Evolutionary conservation across 2,797 vertebrate species (phyloP).

Genomic region (Falco cherrug): DNA sequence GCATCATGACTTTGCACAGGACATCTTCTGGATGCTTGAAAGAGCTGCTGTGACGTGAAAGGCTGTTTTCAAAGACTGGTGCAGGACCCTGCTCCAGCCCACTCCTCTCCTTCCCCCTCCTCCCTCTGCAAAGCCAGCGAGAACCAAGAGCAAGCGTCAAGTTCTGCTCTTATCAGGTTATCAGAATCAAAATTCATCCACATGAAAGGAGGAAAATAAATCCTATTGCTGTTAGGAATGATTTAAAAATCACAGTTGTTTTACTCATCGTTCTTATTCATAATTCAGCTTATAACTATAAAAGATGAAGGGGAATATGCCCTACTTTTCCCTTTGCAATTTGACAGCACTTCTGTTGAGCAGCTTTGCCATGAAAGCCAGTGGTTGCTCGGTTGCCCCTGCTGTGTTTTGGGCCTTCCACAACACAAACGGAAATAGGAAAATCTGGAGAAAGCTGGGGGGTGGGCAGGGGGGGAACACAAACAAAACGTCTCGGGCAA

Average conservation of each 20-base stretch:
- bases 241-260: slow-evolving; percentile 21
- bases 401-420: not conserved
- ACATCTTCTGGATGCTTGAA: not conserved
- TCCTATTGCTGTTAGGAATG: not conserved
- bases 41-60: not conserved
- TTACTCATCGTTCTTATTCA: not conserved
- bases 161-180: not conserved
- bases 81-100: not conserved
- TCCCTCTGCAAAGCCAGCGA: not conserved
- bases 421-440: not conserved
- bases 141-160: not conserved
- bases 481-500: not conserved
- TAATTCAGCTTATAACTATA: not conserved
- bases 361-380: not conserved
- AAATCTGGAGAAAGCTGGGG: not conserved
- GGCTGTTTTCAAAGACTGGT: not conserved
- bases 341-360: not conserved
- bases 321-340: slow-evolving; percentile 21
- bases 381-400: not conserved
- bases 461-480: not conserved
- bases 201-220: not conserved
- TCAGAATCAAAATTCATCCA: not conserved
- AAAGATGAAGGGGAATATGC: slow-evolving; percentile 18
- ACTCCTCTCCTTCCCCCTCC: not conserved
- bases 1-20: not conserved